Evolutionary conservation across 1,140 invertebrate species (phyloP), one percentile per base, ranked within the genome.

Genomic region (Drosophila orosa): DNA sequence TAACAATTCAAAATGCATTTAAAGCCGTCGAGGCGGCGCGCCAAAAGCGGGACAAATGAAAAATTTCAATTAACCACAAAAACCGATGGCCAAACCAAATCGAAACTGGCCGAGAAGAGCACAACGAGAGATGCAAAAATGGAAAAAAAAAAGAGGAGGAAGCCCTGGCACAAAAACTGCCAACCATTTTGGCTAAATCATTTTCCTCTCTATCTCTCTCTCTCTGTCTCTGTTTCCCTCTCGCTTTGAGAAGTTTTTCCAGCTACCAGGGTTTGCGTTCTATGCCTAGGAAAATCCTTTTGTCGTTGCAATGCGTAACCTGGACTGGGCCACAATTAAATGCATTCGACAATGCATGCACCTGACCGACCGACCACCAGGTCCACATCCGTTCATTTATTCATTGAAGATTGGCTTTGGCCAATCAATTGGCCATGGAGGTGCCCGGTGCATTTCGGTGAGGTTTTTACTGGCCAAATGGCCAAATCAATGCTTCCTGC

Each of bases 351-450:
- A 74, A 74, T 83, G 75, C 74, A 73, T 81, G 66, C 75, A 79
- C 65, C 54, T 58, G 48, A 55, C 45, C 37, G 22, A 54, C 22
- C n/a, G n/a, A n/a, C n/a, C n/a, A n/a, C n/a, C 62, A 63, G 31
- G 40, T 67, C 62, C 55, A 45, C 42, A 63, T 31, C 35, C 66
- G 63, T 89, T 89, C 84, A 84, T 89, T 89, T 89, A 89, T 89
- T 89, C 84, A 89, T 84, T 72, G 86, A 74, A 78, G 73, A 80
- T 89, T 89, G 84, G 84, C 84, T 89, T 89, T 89, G 84, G 55
- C 68, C 84, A 89, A 89, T 89, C 84, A 89, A 89, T 89, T 87
- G 80, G 74, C 80, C 75, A 73, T 76, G 62, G 65, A 61, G 60
- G 27, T n/a, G 59, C 62, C 47, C 45, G 45, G 47, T 56, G 74